These are phyloP conservation scores for Chinchilla lanigera DNA, from an alignment of 2,113 vertebrate genomes.

Conservation along the genomic window DNA sequence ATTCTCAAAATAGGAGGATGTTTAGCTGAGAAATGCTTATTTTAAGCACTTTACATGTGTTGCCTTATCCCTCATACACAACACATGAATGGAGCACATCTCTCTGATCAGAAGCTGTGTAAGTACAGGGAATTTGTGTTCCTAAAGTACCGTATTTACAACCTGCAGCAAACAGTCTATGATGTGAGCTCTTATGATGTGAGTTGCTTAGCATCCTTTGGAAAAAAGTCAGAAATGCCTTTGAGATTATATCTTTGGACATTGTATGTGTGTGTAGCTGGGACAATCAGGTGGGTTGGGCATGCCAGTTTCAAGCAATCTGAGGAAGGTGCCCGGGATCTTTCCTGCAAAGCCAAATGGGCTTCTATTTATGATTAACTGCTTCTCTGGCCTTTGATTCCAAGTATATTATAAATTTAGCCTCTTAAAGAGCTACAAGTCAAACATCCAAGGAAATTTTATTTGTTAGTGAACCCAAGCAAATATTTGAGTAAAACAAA, in stretches of 20 bases:
- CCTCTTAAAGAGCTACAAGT: neutral
- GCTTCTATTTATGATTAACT: neutral
- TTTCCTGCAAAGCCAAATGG: neutral
- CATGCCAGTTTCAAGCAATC: neutral
- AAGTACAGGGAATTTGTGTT: neutral
- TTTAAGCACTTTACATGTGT: neutral
- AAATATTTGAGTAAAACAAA: slow-evolving; percentile 52
- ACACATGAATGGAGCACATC: neutral
- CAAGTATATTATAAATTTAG: neutral
- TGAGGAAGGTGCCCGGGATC: neutral
- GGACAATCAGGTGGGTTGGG: neutral
- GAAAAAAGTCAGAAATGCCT: neutral
- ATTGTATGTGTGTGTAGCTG: neutral
- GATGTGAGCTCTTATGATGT: neutral
- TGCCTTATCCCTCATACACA: neutral
- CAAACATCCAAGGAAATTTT: neutral
- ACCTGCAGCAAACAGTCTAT: neutral
- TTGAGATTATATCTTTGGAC: neutral
- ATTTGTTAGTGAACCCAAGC: slow-evolving; percentile 22
- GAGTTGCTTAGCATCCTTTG: neutral
- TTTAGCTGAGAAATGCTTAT: neutral
- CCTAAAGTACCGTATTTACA: neutral
- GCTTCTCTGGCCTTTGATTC: neutral
- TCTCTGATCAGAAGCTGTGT: neutral
- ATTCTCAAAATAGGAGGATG: neutral